Evolutionary conservation across 2,797 vertebrate species (phyloP).

Genomic region (Gallinago stenura): DNA sequence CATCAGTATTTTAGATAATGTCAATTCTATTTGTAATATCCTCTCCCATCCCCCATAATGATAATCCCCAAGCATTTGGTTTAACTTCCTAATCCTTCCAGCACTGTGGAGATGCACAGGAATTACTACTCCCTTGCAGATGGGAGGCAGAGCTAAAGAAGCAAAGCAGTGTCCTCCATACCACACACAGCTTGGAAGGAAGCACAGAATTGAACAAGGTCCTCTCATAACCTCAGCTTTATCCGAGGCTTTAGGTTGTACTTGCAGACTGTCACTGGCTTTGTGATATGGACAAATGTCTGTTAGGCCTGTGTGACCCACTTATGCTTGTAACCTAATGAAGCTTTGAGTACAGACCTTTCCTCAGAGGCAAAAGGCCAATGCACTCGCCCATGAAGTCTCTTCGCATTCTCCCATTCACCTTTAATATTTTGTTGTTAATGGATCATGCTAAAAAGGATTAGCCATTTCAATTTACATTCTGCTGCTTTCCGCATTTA

Average conservation of each 20-base stretch:
- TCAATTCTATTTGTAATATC: neutral
- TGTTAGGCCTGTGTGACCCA: slow-evolving; percentile 5
- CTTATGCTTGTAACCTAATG: slow-evolving; percentile 30
- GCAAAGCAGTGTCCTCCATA: neutral
- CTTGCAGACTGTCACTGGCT: neutral
- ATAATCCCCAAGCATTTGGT: neutral
- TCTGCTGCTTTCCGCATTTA: slow-evolving; percentile 67
- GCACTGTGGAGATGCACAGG: neutral
- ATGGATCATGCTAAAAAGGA: slow-evolving; percentile 70
- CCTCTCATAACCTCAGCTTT: neutral
- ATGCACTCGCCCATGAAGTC: neutral
- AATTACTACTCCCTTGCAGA: neutral
- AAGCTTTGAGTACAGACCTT: slow-evolving; percentile 43
- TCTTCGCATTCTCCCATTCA: slow-evolving; percentile 27
- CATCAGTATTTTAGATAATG: neutral
- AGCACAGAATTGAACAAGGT: neutral
- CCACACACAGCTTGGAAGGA: too few relatives aligned
- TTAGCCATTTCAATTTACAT: slow-evolving; percentile 71
- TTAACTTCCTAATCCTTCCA: neutral
- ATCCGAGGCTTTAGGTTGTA: neutral
- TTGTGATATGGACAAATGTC: slow-evolving; percentile 17
- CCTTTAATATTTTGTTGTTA: slow-evolving; percentile 68
- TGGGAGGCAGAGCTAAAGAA: neutral
- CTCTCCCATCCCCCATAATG: neutral
- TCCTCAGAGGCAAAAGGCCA: slow-evolving; percentile 22